Conservation (phyloP, 2,113 vertebrate species). For the Dasyornis broadbenti region DNA sequence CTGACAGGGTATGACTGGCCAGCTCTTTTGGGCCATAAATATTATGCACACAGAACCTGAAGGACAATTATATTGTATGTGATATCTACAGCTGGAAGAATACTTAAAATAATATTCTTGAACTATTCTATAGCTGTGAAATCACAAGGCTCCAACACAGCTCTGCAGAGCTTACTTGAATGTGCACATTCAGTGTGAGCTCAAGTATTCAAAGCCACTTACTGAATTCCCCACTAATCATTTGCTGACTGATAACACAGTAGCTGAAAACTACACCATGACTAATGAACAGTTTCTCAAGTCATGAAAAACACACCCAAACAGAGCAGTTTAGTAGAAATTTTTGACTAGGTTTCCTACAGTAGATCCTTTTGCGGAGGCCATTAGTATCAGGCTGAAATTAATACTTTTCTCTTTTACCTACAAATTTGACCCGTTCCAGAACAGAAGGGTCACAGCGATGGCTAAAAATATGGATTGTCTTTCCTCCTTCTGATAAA, state of each 20-base stretch:
- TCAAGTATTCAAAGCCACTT: not conserved
- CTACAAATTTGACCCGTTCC: not conserved
- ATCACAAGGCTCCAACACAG: not conserved
- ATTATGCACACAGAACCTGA: not conserved
- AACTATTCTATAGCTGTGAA: not conserved
- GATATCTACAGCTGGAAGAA: not conserved
- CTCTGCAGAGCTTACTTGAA: not conserved
- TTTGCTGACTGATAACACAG: not conserved
- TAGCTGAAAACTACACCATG: not conserved
- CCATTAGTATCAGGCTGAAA: not conserved
- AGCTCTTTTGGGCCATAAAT: conserved; percentile 11
- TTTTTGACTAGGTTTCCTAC: not conserved
- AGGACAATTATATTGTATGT: not conserved
- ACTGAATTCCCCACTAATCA: not conserved
- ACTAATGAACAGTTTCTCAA: not conserved
- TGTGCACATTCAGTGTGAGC: not conserved
- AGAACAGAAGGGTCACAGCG: not conserved
- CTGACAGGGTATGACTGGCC: not conserved
- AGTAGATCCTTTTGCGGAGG: not conserved
- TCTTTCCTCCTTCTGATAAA: not conserved
- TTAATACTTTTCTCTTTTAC: not conserved
- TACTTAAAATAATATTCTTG: not conserved
- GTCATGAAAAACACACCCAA: not conserved
- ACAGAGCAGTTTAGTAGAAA: not conserved
- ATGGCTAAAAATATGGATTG: rapidly evolving